Evolutionary conservation across 2,888 invertebrate species (phyloP).

Genomic region (Drosophila nr. perissopoda): DNA sequence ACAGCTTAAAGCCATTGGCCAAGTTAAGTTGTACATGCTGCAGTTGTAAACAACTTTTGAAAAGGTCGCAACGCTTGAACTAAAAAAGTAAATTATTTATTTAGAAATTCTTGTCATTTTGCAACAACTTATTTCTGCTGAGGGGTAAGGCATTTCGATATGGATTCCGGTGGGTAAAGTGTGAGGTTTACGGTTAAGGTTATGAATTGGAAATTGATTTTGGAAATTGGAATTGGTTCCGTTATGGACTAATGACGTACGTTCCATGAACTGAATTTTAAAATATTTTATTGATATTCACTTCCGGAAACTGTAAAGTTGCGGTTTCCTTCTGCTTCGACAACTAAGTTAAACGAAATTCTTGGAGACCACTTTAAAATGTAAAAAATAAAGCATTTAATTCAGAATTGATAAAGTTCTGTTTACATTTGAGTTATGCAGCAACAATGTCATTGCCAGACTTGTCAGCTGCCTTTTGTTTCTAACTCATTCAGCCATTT

Average conservation of each 20-base stretch:
- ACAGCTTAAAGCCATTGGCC: conserved; percentile 20
- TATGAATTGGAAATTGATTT: neutral
- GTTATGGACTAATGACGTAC: neutral
- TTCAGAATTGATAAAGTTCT: neutral
- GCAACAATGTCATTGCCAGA: conserved; percentile 6
- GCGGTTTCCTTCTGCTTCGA: no score
- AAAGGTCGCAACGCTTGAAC: neutral
- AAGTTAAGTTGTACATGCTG: conserved; percentile 10
- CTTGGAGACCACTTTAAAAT: neutral
- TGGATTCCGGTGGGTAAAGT: neutral
- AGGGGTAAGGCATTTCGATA: neutral
- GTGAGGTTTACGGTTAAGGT: neutral
- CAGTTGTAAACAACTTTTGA: neutral
- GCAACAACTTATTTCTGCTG: neutral
- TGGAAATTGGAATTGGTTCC: neutral
- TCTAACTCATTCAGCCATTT: conserved; percentile 47
- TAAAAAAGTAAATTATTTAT: neutral
- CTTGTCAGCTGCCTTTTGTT: conserved; percentile 18
- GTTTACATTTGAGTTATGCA: conserved; percentile 6
- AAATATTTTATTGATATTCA: neutral
- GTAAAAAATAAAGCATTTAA: neutral
- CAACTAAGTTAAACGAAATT: neutral
- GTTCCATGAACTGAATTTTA: neutral
- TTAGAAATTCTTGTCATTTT: neutral
- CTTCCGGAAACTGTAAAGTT: neutral